phyloP scores from a whole-genome alignment of 2,888 invertebrate genomes.

The Tanytarsus gracilentus region DNA sequence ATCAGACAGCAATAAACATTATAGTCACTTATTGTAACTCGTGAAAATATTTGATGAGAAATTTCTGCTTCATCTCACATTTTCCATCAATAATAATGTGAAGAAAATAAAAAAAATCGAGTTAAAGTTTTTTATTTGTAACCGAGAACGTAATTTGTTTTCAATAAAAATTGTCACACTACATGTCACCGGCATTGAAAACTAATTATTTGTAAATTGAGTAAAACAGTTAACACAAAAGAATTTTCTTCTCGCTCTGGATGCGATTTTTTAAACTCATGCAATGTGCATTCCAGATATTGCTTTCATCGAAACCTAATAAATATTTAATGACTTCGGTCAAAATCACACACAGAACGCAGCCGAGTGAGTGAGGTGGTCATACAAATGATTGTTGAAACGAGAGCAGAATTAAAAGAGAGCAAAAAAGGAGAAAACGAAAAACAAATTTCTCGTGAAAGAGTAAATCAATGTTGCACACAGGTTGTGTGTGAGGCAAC shows the following conservation, averaged over 20 bases:
- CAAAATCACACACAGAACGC: neutral
- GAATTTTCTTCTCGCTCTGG: too few species aligned
- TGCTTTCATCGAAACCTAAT: constrained; percentile 3
- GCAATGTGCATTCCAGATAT: too few species aligned
- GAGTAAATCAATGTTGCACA: neutral
- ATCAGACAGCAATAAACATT: constrained; percentile 6
- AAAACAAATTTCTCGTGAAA: constrained; percentile 6
- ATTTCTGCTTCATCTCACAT: too few species aligned
- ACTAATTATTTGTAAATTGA: neutral
- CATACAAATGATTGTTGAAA: neutral
- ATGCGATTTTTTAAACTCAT: too few species aligned
- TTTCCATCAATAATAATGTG: too few species aligned
- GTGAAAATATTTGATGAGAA: constrained; percentile 2
- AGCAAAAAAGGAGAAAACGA: neutral
- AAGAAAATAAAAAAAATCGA: too few species aligned
- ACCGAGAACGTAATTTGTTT: too few species aligned
- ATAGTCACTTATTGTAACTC: neutral
- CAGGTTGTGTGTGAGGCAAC: neutral
- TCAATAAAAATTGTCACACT: too few species aligned
- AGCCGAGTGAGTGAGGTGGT: too few species aligned
- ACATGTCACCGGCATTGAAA: too few species aligned
- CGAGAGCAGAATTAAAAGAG: neutral
- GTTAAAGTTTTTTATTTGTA: too few species aligned
- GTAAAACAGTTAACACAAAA: neutral
- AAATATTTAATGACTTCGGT: constrained; percentile 9